Conservation (phyloP, 2,797 vertebrate species). For the Triplophysa yarkandensis region DNA sequence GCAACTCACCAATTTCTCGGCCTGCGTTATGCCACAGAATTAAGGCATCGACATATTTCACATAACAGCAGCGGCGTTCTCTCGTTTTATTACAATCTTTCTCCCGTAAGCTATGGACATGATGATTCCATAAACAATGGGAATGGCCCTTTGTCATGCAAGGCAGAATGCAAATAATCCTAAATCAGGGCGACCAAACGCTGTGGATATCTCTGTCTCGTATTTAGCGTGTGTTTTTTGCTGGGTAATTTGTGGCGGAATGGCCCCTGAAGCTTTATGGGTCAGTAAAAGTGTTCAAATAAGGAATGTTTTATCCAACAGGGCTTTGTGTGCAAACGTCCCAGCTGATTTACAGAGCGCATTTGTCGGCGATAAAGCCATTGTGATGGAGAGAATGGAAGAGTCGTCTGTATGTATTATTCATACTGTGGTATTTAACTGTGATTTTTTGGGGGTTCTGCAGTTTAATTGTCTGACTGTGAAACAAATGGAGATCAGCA, state of each 20-base stretch:
- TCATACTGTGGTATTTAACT: conserved; percentile 61
- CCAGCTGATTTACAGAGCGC: conserved; percentile 57
- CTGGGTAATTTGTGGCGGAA: conserved; percentile 73
- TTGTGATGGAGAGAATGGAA: conserved; percentile 56
- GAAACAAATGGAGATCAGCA: conserved; percentile 59
- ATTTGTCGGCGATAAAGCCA: conserved; percentile 57
- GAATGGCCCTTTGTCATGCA: conserved; percentile 75
- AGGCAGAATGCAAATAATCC: conserved; percentile 72
- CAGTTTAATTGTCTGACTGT: conserved; percentile 56
- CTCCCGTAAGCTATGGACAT: conserved; percentile 67
- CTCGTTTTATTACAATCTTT: conserved; percentile 69
- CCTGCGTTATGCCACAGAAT: conserved; percentile 62
- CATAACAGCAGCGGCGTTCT: conserved; percentile 57
- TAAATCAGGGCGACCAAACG: conserved; percentile 72
- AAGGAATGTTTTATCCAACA: conserved; percentile 63
- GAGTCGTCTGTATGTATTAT: conserved; percentile 56
- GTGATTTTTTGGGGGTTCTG: conserved; percentile 56
- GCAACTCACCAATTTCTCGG: conserved; percentile 24
- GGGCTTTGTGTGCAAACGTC: conserved; percentile 45
- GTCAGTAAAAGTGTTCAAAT: conserved; percentile 71
- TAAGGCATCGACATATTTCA: conserved; percentile 57
- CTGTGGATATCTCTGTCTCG: conserved; percentile 63
- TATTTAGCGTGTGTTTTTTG: conserved; percentile 60
- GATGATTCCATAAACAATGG: conserved; percentile 79
- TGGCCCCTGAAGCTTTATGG: conserved; percentile 71